These are phyloP conservation scores for Sceloporus tristichus DNA, from an alignment of 2,113 vertebrate genomes.

Conservation along the genomic window DNA sequence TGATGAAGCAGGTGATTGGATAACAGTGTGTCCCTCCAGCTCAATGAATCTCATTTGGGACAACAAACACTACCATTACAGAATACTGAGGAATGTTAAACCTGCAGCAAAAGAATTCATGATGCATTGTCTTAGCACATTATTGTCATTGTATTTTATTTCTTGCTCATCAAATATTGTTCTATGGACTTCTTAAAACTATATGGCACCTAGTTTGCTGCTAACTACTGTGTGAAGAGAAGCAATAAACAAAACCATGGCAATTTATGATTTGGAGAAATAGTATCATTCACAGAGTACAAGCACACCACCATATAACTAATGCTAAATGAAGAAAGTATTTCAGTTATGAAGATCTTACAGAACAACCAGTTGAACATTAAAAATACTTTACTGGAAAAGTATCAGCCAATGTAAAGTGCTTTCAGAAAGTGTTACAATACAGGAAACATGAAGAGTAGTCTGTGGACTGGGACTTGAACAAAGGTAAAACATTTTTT, in stretches of 20 bases:
- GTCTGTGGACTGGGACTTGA: too few species aligned
- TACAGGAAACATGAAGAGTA: too few species aligned
- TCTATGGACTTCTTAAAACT: conserved; percentile 54
- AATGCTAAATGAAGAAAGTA: too few species aligned
- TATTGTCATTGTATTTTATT: conserved; percentile 45
- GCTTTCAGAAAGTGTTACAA: background rate
- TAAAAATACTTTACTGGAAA: conserved; percentile 43
- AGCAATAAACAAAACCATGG: conserved; percentile 62
- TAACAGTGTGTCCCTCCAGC: too few species aligned
- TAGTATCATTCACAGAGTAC: conserved; percentile 52
- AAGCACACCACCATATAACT: conserved; percentile 24
- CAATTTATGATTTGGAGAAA: conserved; percentile 59
- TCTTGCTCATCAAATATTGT: conserved; percentile 54
- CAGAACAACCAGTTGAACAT: conserved; percentile 38
- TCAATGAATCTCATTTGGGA: conserved; percentile 15
- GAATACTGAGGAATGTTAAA: conserved; percentile 25
- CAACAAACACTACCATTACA: conserved; percentile 14
- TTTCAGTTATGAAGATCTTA: conserved; percentile 39
- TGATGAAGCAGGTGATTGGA: too few species aligned
- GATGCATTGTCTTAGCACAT: conserved; percentile 13
- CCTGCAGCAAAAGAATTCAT: conserved; percentile 56
- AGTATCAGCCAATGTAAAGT: background rate
- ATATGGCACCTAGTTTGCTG: conserved; percentile 43
- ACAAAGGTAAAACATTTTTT: too few species aligned
- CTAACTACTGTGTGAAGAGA: conserved; percentile 47